Base-by-base conservation (phyloP, 35 echinoderm and acorn worm species). In the Anneissia japonica region DNA sequence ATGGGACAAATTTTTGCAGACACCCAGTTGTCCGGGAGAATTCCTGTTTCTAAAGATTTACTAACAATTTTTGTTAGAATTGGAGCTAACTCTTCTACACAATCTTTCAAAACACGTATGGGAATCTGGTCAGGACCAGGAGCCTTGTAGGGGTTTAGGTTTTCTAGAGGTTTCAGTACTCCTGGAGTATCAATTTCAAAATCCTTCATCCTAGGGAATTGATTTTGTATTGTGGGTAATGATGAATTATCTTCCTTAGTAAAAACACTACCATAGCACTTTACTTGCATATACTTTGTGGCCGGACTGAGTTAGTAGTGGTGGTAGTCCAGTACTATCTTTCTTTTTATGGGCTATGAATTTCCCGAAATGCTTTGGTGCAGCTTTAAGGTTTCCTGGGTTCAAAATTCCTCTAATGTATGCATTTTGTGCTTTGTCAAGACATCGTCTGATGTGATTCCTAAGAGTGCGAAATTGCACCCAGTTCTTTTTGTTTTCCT, bases 401-500 rank as follows among this genome's bases (percentile, higher is more conserved):
- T 75, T 77, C 28, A 77, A 31, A 29, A 77, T 77, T 75, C 72
- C 19, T 75, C 30, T 36, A 29, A 77, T 86, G 73, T 86, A 86
- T 1, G 35, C 40, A 38, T 51, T 30, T 45, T 86, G 84, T 76
- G 84, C 73, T 64, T 64, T 64, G 23, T 45, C 37, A 1, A 46
- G 35, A 21, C 77, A 29, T 73, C 84, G 37, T 86, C 74, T 75
- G 32, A 75, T 86, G 5, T 72, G 77, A 35, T 86, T 86, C 30
- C 39, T 64, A 37, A 86, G 84, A 35, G 73, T 77, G 32, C 64
- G 23, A 84, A 90, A 84, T 31, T 32, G 72, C 75, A 84, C 16
- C 88, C 88, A 90, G 38, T 90, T 84, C 31, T 90, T 29, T 84
- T 77, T 35, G 81, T 81, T 75, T 37, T 51, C 17, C 83, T 90